These are phyloP conservation scores for Eristalinus aeneus DNA, from an alignment of 2,888 invertebrate species.

Conservation along the genomic window DNA sequence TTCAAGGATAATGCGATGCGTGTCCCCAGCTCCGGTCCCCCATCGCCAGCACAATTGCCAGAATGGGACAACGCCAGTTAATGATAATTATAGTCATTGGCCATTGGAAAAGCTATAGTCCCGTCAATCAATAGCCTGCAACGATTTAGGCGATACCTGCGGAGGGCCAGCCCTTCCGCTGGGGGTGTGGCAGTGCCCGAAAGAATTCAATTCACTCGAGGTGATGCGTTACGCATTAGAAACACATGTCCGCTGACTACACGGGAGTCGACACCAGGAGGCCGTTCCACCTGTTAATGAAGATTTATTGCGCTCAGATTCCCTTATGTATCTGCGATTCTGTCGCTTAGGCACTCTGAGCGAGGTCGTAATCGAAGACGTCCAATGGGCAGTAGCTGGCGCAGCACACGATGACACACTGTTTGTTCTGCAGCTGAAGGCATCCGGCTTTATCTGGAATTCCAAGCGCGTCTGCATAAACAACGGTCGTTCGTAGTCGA, in stretches of 20 bases:
- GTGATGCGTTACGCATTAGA: conserved; percentile 36
- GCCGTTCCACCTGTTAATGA: neutral
- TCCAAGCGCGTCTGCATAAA: neutral
- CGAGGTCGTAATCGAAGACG: conserved; percentile 24
- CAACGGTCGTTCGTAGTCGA: neutral
- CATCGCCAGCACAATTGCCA: conserved; percentile 3
- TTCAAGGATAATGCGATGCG: conserved; percentile 24
- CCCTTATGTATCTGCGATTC: neutral
- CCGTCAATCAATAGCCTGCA: conserved; percentile 48
- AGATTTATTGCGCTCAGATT: neutral
- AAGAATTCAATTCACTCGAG: conserved; percentile 2
- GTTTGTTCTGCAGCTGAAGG: neutral
- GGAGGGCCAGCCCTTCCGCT: neutral
- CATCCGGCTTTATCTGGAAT: neutral
- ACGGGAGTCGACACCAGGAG: neutral
- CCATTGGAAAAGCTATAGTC: conserved; percentile 43
- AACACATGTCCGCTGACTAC: conserved; percentile 17
- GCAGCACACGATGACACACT: neutral
- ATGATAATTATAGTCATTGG: conserved; percentile 50
- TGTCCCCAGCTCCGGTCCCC: conserved; percentile 32
- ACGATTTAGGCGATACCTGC: conserved; percentile 31
- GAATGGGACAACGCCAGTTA: conserved; percentile 35
- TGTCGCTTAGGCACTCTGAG: neutral
- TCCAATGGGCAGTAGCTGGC: neutral
- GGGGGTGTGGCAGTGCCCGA: conserved; percentile 30